Evolutionary conservation across 2,888 invertebrate species (phyloP).

Genomic region (Caradrina kadenii): DNA sequence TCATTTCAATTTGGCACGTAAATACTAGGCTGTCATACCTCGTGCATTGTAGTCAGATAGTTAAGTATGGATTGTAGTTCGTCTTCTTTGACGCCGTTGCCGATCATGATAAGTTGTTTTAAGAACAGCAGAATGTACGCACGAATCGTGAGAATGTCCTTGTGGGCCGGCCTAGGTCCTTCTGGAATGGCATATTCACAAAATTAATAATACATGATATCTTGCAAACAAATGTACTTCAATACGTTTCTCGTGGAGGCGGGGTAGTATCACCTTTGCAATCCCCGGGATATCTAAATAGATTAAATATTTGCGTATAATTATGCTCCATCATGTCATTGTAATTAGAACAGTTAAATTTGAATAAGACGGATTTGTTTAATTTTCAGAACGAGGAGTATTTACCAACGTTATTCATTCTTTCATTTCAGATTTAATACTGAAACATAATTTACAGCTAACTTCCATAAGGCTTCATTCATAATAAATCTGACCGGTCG

Average conservation of each 20-base stretch:
- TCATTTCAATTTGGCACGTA: conserved; percentile 9
- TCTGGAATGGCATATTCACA: conserved; percentile 90
- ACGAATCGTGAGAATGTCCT: conserved; percentile 98
- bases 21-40: conserved; percentile 91
- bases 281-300: conserved; percentile 43
- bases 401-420: conserved; percentile 20
- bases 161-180: conserved; percentile 97
- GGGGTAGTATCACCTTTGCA: conserved; percentile 15
- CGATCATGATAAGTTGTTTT: conserved; percentile 98
- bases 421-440: conserved; percentile 24
- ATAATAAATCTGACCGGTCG: conserved; percentile 26
- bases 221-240: conserved; percentile 5
- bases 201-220: background rate
- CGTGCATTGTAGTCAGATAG: conserved; percentile 99
- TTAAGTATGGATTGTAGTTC: conserved; percentile 99
- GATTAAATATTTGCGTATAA: conserved; percentile 54
- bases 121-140: conserved; percentile 98
- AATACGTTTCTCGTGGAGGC: conserved; percentile 2
- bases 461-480: conserved; percentile 18
- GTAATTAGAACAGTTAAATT: conserved; percentile 41
- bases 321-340: conserved; percentile 48
- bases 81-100: conserved; percentile 99
- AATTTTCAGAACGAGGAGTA: conserved; percentile 17
- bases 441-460: conserved; percentile 24
- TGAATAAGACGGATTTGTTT: conserved; percentile 38